These are phyloP conservation scores for Octodon degus DNA, from an alignment of 2,113 vertebrate genomes.

Conservation along the genomic window DNA sequence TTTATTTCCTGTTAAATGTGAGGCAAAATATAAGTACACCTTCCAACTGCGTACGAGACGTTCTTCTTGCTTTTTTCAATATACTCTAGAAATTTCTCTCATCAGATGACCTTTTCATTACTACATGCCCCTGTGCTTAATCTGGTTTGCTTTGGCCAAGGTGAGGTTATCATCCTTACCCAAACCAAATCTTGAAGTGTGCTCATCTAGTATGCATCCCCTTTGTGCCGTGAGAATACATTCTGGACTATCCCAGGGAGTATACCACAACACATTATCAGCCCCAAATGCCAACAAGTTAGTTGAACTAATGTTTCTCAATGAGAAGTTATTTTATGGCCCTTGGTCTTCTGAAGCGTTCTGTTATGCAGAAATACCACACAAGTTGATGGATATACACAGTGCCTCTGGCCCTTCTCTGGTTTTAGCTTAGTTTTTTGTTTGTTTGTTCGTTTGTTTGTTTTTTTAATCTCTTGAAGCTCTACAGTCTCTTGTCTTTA, in stretches of 20 bases:
- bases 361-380: neutral
- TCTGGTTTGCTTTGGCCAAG: neutral
- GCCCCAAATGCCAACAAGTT: neutral
- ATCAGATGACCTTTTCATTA: neutral
- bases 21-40: neutral
- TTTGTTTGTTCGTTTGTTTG: too few species aligned
- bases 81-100: neutral
- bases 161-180: too few species aligned
- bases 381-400: neutral
- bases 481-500: neutral
- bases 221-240: neutral
- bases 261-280: neutral
- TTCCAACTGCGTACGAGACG: neutral
- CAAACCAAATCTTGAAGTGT: neutral
- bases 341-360: neutral
- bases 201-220: neutral
- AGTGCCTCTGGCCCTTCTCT: neutral
- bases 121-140: neutral
- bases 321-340: neutral
- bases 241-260: neutral
- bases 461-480: neutral
- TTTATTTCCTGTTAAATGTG: neutral
- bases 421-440: conserved; percentile 6
- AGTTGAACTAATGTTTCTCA: neutral
- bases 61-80: neutral